Conservation (phyloP, 2,888 invertebrate genomes). For the Morpho helenor region DNA sequence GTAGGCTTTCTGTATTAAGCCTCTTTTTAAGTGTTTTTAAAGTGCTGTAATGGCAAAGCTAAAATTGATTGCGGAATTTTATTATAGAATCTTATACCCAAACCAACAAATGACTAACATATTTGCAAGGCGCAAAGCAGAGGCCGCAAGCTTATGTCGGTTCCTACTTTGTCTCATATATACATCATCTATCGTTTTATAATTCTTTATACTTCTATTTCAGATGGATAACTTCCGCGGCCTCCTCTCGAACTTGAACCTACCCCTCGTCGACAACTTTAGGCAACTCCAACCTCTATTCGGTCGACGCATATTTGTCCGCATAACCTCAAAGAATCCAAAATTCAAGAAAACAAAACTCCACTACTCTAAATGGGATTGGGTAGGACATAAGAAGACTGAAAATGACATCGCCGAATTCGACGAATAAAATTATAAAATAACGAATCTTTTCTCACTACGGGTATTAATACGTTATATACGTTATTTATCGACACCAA, state of each 20-base stretch:
- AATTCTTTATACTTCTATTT: slow-evolving; percentile 20
- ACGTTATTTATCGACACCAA: slow-evolving; percentile 42
- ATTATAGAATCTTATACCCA: too few relatives aligned
- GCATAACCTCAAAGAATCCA: slow-evolving; percentile 78
- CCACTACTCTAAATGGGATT: slow-evolving; percentile 82
- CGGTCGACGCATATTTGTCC: slow-evolving; percentile 82
- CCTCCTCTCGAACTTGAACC: slow-evolving; percentile 81
- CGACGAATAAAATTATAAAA: slow-evolving; percentile 50
- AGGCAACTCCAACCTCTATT: slow-evolving; percentile 83
- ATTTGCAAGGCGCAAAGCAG: too few relatives aligned
- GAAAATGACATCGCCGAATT: slow-evolving; percentile 70
- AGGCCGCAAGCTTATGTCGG: too few relatives aligned
- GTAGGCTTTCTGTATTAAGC: too few relatives aligned
- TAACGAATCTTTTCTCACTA: slow-evolving; percentile 35
- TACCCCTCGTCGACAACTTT: slow-evolving; percentile 84
- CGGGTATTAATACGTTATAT: slow-evolving; percentile 44
- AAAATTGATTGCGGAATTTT: too few relatives aligned
- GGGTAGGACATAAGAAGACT: slow-evolving; percentile 77
- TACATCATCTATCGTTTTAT: too few relatives aligned
- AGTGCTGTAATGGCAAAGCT: too few relatives aligned
- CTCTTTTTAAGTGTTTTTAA: too few relatives aligned
- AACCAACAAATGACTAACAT: too few relatives aligned
- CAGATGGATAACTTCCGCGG: slow-evolving; percentile 83
- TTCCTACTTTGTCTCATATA: too few relatives aligned
- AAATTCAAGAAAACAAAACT: slow-evolving; percentile 79